Conservation (phyloP, 2,888 invertebrate species). For the Magallana nippona region DNA sequence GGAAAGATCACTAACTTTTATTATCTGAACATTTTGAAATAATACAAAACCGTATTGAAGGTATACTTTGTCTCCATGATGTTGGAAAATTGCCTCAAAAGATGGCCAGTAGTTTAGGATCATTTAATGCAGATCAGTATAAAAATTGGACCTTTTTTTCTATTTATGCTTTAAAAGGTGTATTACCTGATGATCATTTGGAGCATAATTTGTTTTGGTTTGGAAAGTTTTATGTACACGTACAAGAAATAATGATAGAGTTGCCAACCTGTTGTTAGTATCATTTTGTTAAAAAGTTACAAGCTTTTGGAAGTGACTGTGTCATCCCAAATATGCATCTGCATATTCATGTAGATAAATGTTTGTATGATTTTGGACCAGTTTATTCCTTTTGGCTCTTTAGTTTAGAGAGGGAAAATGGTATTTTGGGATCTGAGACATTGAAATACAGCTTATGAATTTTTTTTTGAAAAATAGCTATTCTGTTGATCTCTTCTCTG, state of each 20-base stretch:
- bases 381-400: conserved; percentile 46
- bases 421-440: conserved; percentile 40
- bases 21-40: conserved; percentile 31
- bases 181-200: conserved; percentile 43
- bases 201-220: conserved; percentile 45
- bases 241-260: conserved; percentile 33
- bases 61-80: conserved; percentile 37
- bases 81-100: conserved; percentile 45
- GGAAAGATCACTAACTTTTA: conserved; percentile 43
- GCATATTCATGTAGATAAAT: conserved; percentile 39
- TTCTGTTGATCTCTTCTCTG: conserved; percentile 29
- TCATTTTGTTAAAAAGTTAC: conserved; percentile 39
- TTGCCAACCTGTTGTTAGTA: conserved; percentile 34
- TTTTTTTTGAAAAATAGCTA: conserved; percentile 36
- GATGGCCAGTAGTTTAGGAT: conserved; percentile 42
- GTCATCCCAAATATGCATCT: conserved; percentile 46
- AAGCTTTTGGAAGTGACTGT: conserved; percentile 38
- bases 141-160: conserved; percentile 51
- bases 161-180: conserved; percentile 41
- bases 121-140: conserved; percentile 48
- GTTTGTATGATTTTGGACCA: conserved; percentile 44
- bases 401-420: conserved; percentile 50
- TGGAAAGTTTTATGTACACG: conserved; percentile 40
- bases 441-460: conserved; percentile 42
- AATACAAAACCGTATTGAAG: conserved; percentile 33